Conservation (phyloP, 2,113 vertebrate genomes). For the Phalacrocorax carbo region DNA sequence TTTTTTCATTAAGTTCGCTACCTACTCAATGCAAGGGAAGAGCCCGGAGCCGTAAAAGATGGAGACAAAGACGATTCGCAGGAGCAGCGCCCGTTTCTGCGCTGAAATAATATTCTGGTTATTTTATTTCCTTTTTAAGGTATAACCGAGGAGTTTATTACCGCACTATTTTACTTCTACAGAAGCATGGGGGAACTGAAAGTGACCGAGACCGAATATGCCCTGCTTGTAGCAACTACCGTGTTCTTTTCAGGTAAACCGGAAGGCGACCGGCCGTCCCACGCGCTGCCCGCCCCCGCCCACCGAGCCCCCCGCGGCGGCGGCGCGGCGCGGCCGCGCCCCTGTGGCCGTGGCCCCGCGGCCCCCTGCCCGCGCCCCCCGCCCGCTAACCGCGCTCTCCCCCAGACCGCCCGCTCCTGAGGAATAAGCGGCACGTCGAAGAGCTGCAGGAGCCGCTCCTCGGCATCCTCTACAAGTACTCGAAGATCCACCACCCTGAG, state of each 20-base stretch:
- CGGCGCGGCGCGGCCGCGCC: too few relatives aligned
- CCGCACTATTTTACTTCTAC: constrained; percentile 87
- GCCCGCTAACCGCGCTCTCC: not conserved
- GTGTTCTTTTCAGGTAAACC: constrained; percentile 89
- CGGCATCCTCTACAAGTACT: constrained; percentile 85
- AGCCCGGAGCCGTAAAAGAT: not conserved
- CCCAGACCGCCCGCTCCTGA: constrained; percentile 82
- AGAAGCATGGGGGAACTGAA: constrained; percentile 87
- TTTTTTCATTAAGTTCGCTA: not conserved
- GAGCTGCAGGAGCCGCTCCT: constrained; percentile 89
- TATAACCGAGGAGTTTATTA: constrained; percentile 83
- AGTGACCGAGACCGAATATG: constrained; percentile 88
- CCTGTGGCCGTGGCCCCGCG: too few relatives aligned
- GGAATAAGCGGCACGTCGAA: constrained; percentile 83
- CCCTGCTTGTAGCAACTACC: constrained; percentile 86
- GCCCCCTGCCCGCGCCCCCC: too few relatives aligned
- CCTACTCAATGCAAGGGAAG: not conserved
- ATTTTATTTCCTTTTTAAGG: constrained; percentile 67
- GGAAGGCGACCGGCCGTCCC: too few relatives aligned
- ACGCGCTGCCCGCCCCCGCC: not conserved
- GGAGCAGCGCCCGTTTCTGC: not conserved
- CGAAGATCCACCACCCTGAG: constrained; percentile 74
- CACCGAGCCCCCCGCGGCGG: not conserved
- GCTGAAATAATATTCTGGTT: not conserved
- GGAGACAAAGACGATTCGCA: not conserved